A percentile compares a stretch with the other conserved stretches of the same genome.
These are phyloP conservation scores for Delphinapterus leucas DNA, from an alignment of 2,113 vertebrate genomes.

Conservation along the genomic window DNA sequence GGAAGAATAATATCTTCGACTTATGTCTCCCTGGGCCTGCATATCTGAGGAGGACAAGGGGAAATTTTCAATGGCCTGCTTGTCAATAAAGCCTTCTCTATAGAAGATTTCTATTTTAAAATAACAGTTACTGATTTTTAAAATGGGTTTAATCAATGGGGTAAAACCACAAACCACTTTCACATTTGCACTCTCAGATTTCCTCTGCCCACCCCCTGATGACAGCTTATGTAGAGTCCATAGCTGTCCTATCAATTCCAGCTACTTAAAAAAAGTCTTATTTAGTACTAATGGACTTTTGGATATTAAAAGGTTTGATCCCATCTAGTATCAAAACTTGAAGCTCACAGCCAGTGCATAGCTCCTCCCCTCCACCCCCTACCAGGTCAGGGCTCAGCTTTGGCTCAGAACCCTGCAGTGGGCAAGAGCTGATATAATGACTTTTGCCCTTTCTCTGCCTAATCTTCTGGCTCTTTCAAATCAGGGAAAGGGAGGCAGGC, in stretches of 20 bases:
- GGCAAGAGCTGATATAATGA: background rate
- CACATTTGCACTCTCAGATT: background rate
- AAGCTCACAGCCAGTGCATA: background rate
- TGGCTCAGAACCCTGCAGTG: background rate
- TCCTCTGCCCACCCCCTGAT: background rate
- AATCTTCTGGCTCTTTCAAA: background rate
- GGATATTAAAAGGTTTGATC: background rate
- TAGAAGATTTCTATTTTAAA: background rate
- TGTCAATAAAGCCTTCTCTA: background rate
- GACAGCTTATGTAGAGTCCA: too few relatives aligned
- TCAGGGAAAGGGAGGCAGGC: background rate
- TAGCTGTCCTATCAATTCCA: background rate
- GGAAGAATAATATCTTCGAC: background rate
- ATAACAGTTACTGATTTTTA: background rate
- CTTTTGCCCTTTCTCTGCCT: background rate
- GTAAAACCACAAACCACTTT: background rate
- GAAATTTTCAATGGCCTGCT: background rate
- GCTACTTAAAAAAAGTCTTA: background rate
- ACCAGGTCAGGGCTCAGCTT: background rate
- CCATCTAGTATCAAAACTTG: background rate
- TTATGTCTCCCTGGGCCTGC: background rate
- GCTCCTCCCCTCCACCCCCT: rapidly evolving
- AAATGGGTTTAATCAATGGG: background rate
- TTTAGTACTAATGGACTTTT: background rate
- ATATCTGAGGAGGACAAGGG: background rate